These are phyloP conservation scores for Cyanoderma ruficeps DNA, from an alignment of 2,113 vertebrate genomes.

Conservation along the genomic window DNA sequence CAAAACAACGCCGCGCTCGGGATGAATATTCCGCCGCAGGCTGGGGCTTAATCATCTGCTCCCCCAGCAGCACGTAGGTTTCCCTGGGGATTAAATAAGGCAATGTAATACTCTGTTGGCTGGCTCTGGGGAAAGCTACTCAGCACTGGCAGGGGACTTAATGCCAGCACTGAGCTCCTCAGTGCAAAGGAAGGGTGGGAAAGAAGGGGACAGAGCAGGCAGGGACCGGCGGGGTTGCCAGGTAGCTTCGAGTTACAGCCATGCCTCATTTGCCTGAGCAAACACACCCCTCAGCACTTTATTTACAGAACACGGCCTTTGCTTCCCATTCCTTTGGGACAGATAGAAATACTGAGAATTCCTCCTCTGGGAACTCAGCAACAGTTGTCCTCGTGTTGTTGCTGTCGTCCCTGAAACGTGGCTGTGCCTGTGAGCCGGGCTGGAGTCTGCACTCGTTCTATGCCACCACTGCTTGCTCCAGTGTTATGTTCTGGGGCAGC, in stretches of 20 bases:
- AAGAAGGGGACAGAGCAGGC: neutral
- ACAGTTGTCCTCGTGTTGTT: conserved; percentile 4
- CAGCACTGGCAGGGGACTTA: neutral
- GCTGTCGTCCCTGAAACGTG: neutral
- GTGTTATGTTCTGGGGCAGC: neutral
- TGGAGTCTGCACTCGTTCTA: fast-evolving
- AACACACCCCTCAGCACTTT: neutral
- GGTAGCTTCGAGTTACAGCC: conserved; percentile 23
- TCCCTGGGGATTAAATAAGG: neutral
- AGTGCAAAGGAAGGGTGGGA: neutral
- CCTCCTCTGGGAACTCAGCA: conserved; percentile 44
- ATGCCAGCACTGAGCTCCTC: neutral
- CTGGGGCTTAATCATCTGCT: neutral
- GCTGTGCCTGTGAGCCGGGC: neutral
- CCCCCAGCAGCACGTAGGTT: neutral
- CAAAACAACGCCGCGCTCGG: neutral
- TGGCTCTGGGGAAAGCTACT: neutral
- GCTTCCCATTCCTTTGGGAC: conserved; percentile 31
- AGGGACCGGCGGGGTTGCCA: neutral
- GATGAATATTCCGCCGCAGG: neutral
- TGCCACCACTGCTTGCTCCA: fast-evolving
- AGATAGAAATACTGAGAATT: conserved; percentile 27
- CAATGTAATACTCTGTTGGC: neutral
- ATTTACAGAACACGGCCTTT: conserved; percentile 51
- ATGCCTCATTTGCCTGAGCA: conserved; percentile 38